Base-by-base conservation (phyloP, 2,113 vertebrate genomes). In the Mus spicilegus region DNA sequence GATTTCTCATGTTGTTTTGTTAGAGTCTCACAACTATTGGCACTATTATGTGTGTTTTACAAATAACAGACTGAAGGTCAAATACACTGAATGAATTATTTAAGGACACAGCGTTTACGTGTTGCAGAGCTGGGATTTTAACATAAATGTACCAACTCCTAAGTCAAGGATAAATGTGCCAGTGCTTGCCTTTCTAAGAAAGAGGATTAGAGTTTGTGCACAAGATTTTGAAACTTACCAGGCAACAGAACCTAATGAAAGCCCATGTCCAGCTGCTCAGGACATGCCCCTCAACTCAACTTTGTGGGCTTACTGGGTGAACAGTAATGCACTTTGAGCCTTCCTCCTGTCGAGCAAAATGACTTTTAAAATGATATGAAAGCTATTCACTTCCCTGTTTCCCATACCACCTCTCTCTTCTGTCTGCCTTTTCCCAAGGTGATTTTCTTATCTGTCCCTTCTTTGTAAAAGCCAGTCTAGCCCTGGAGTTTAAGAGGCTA, bases 71-170 rank as follows among this genome's bases (percentile, higher is more conserved):
- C 2, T 65, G n/a, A 96, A 93, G 75, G 30, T 95, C 33, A 91
- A 96, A 87, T 91, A 97, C 36, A 36, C 67, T 92, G 56, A 93
- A 87, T 91, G 69, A 87, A 73, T 87, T 93, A 67, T 89, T 85
- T 93, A 90, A 89, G 93, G 70, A 65, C 2, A 61, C 2, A 93
- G 33, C 22, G 26, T 24, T 86, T 89, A 54, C 19, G 70, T 88
- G 30, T 58, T 61, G 11, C 10, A 93, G 70, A 95, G 69, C 28
- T 67, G 76, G 61, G 58, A 90, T 95, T 93, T 81, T 77, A 93
- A 88, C 9, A n/a, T 39, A 84, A 78, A 90, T 90, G 58, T 58
- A 24, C 51, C n/a, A 30, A 90, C 80, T 81, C 36, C 30, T 92
- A 92, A 75, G 51, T 96, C 39, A 85, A 58, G 77, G 86, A 72